These are phyloP conservation scores for Heliconius hortense DNA, from an alignment of 2,888 invertebrate genomes.

Conservation along the genomic window DNA sequence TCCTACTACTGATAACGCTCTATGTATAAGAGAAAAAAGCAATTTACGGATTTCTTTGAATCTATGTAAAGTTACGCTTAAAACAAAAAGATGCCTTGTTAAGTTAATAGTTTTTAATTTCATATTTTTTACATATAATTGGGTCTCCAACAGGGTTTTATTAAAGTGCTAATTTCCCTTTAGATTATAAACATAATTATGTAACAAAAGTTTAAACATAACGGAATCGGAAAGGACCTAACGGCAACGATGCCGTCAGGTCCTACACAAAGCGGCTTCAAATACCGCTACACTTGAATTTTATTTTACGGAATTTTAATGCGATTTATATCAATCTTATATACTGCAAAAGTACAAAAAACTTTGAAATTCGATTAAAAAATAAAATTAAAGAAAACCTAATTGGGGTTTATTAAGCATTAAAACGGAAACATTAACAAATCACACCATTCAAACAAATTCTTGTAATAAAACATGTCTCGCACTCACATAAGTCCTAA, in stretches of 20 bases:
- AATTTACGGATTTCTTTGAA: too few species aligned
- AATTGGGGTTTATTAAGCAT: slow-evolving; percentile 30
- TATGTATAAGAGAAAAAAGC: too few species aligned
- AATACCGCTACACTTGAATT: neutral
- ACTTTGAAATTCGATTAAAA: neutral
- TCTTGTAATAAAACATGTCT: slow-evolving; percentile 35
- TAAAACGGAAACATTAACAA: slow-evolving; percentile 31
- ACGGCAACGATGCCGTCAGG: neutral
- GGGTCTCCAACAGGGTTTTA: too few species aligned
- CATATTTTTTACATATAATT: too few species aligned
- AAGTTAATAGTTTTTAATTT: too few species aligned
- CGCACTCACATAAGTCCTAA: slow-evolving; percentile 49
- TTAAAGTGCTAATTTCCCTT: too few species aligned
- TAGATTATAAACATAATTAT: too few species aligned
- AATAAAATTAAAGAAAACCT: slow-evolving; percentile 22
- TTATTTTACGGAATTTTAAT: neutral
- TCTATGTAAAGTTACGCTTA: too few species aligned
- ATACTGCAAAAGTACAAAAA: neutral
- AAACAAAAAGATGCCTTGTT: too few species aligned
- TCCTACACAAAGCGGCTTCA: neutral
- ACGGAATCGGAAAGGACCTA: too few species aligned
- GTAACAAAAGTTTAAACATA: too few species aligned
- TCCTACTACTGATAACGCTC: too few species aligned
- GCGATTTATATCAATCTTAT: neutral
- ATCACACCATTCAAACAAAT: slow-evolving; percentile 26